phyloP scores from a whole-genome alignment of 2,113 vertebrate genomes.

The Nannospalax galili region DNA sequence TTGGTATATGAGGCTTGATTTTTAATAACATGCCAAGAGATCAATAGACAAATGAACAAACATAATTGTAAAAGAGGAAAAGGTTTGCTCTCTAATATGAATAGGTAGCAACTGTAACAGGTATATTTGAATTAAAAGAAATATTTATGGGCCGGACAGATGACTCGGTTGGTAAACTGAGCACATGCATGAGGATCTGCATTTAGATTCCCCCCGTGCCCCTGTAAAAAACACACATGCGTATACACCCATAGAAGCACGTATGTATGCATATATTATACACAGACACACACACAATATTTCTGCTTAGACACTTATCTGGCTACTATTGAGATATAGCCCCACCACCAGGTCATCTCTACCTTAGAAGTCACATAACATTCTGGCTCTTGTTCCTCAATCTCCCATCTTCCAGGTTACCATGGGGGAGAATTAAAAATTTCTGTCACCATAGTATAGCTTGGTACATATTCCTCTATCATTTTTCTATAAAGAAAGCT shows the following conservation, averaged over 20 bases:
- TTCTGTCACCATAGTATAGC: neutral
- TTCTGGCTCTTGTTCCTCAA: neutral
- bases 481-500: neutral
- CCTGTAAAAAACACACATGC: neutral
- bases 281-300: neutral
- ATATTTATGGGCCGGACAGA: neutral
- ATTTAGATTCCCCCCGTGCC: neutral
- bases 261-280: neutral
- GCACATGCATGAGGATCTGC: neutral
- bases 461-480: neutral
- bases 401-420: neutral
- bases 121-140: conserved; percentile 49
- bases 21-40: neutral
- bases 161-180: neutral
- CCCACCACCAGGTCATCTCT: too few relatives aligned
- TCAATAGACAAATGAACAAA: neutral
- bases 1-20: conserved; percentile 11
- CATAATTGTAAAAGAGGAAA: neutral
- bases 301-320: neutral
- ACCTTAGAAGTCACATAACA: neutral
- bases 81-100: neutral
- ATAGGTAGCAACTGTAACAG: neutral
- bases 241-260: neutral
- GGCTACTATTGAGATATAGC: neutral
- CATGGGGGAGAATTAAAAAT: neutral